Evolutionary conservation across 2,113 vertebrate genomes (phyloP).

Genomic region (Osmerus mordax): DNA sequence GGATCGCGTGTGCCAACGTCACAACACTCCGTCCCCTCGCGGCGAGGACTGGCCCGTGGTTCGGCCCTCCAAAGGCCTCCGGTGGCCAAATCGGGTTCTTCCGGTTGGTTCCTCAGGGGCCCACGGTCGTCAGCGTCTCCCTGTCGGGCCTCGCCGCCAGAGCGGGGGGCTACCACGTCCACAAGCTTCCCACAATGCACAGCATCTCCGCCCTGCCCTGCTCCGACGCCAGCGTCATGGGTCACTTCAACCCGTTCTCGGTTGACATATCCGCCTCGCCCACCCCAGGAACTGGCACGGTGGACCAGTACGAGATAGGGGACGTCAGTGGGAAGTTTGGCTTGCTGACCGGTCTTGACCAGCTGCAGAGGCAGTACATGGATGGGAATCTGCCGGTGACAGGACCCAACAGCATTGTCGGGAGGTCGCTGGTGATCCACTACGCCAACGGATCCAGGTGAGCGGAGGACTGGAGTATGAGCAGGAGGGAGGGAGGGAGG

Average conservation of each 20-base stretch:
- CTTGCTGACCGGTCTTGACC: slow-evolving; percentile 43
- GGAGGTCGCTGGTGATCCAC: slow-evolving; percentile 76
- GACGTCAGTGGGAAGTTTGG: slow-evolving; percentile 79
- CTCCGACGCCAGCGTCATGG: slow-evolving; percentile 63
- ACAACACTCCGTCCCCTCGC: slow-evolving; percentile 51
- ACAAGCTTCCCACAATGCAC: slow-evolving; percentile 65
- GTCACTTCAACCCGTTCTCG: slow-evolving; percentile 73
- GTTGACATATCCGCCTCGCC: slow-evolving; percentile 61
- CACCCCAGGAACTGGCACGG: slow-evolving; percentile 62
- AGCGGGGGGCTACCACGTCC: slow-evolving; percentile 73
- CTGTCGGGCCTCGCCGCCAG: slow-evolving; percentile 52
- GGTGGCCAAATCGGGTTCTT: slow-evolving; percentile 59
- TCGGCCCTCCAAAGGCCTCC: slow-evolving; percentile 47
- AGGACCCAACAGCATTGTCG: slow-evolving; percentile 67
- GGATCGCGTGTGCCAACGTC: slow-evolving; percentile 76
- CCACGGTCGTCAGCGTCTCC: slow-evolving; percentile 60
- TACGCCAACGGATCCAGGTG: slow-evolving; percentile 69
- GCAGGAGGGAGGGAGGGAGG: not conserved
- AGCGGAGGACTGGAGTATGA: slow-evolving; percentile 27
- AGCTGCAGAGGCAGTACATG: slow-evolving; percentile 31
- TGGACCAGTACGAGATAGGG: slow-evolving; percentile 77
- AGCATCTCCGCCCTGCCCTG: slow-evolving; percentile 53
- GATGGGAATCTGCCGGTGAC: slow-evolving; percentile 69
- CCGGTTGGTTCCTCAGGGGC: slow-evolving; percentile 62
- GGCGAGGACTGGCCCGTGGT: slow-evolving; percentile 59